Evolutionary conservation across 2,113 vertebrate species (phyloP).

Genomic region (Dendropsophus ebraccatus): DNA sequence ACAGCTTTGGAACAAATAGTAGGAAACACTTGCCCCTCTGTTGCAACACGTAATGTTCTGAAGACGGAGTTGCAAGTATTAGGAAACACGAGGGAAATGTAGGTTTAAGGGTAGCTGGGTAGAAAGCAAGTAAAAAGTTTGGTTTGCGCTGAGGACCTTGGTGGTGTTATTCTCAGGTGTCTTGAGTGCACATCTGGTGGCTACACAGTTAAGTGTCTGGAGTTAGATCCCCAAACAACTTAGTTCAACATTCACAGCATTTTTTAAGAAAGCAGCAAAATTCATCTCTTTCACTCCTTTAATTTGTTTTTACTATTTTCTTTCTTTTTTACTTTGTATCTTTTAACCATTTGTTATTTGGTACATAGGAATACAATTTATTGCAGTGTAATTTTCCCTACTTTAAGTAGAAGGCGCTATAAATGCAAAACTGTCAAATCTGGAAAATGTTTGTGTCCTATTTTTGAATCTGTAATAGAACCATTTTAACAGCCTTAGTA

Average conservation of each 20-base stretch:
- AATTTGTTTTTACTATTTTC: background rate
- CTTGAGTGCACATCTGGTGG: constrained; percentile 50
- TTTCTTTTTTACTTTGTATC: background rate
- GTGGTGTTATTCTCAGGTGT: accelerated
- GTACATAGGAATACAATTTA: background rate
- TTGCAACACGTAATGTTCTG: constrained; percentile 70
- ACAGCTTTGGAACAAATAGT: constrained; percentile 77
- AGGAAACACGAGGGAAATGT: constrained; percentile 66
- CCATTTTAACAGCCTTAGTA: too few species aligned
- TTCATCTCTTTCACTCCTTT: background rate
- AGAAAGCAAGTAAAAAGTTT: constrained; percentile 68
- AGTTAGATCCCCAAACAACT: constrained; percentile 39
- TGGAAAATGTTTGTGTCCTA: too few species aligned
- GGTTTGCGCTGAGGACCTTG: constrained; percentile 21
- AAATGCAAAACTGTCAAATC: too few species aligned
- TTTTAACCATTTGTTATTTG: background rate
- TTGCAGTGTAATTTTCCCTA: too few species aligned
- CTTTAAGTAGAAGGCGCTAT: too few species aligned
- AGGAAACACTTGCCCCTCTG: constrained; percentile 75
- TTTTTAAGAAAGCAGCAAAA: background rate
- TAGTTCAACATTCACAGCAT: background rate
- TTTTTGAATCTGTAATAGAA: too few species aligned
- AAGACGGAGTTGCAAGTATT: constrained; percentile 66
- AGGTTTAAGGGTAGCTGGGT: constrained; percentile 62
- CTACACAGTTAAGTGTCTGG: constrained; percentile 37